phyloP scores from a whole-genome alignment of 2,113 vertebrate genomes.

The Chauna torquata region DNA sequence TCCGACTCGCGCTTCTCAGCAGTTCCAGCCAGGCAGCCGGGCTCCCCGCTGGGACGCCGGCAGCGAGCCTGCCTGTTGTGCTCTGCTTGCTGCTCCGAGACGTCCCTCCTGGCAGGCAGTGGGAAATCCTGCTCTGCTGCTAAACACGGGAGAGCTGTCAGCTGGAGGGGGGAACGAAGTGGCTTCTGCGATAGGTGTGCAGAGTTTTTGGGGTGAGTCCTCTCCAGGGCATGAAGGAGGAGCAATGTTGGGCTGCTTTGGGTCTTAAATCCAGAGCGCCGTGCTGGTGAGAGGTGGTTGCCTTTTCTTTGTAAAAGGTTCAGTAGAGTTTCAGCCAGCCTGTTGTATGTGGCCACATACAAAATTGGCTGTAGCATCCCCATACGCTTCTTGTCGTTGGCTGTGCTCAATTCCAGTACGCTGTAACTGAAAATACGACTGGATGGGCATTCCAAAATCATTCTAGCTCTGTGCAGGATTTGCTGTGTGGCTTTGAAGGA shows the following conservation, averaged over 20 bases:
- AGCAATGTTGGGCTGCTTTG: not conserved
- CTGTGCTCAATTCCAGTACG: not conserved
- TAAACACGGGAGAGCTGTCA: not conserved
- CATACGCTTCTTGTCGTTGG: not conserved
- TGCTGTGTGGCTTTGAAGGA: not conserved
- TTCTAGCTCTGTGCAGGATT: not conserved
- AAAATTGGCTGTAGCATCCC: not conserved
- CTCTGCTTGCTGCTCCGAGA: not conserved
- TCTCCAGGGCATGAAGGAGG: rapidly evolving
- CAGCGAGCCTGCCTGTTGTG: not conserved
- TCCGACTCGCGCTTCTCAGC: no score
- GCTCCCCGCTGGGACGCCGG: no score
- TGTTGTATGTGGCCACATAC: not conserved
- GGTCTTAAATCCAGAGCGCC: not conserved
- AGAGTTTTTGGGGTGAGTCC: not conserved
- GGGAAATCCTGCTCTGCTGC: not conserved
- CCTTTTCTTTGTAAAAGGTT: not conserved
- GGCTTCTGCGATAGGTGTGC: not conserved
- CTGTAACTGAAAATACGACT: not conserved
- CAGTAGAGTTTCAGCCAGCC: not conserved
- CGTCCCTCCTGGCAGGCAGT: not conserved
- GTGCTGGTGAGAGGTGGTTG: not conserved
- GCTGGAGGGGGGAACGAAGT: not conserved
- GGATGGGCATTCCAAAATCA: not conserved
- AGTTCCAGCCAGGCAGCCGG: no score